A percentile compares a stretch with the other conserved stretches of the same genome.
phyloP scores from a whole-genome alignment of 2,797 vertebrate species.

The Vultur gryphus region DNA sequence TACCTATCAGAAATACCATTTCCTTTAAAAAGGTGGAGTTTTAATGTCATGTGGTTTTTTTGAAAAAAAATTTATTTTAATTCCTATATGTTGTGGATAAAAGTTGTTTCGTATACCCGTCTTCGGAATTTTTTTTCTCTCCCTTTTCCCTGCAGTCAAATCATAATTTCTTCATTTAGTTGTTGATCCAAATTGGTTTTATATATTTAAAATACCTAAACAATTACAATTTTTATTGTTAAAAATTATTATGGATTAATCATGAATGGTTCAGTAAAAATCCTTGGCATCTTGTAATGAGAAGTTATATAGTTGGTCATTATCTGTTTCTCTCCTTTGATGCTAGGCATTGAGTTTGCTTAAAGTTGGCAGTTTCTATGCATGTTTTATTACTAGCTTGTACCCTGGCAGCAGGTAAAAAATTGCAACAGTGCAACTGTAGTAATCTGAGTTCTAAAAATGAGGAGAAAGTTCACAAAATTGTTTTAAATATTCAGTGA shows the following conservation, averaged over 20 bases:
- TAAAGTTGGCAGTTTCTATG: too few relatives aligned
- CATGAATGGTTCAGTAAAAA: too few relatives aligned
- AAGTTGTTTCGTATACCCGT: neutral
- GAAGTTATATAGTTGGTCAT: too few relatives aligned
- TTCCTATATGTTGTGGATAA: neutral
- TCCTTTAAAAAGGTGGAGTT: neutral
- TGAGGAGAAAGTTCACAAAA: neutral
- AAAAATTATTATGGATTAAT: too few relatives aligned
- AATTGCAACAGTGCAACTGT: neutral
- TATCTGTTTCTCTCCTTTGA: too few relatives aligned
- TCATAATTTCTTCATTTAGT: neutral
- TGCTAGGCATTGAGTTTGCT: too few relatives aligned
- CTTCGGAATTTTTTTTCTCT: neutral
- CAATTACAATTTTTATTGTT: too few relatives aligned
- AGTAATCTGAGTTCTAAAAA: neutral
- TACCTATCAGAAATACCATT: neutral
- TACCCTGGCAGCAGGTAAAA: neutral
- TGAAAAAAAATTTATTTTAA: too few relatives aligned
- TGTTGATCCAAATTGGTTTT: neutral
- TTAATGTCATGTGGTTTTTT: neutral
- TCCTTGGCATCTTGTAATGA: too few relatives aligned
- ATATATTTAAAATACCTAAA: too few relatives aligned
- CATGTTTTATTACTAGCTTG: too few relatives aligned
- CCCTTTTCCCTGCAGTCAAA: neutral
- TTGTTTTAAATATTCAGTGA: neutral